These are phyloP conservation scores for Chaetodon trifasciatus DNA, from an alignment of 2,797 vertebrate species.

Conservation along the genomic window DNA sequence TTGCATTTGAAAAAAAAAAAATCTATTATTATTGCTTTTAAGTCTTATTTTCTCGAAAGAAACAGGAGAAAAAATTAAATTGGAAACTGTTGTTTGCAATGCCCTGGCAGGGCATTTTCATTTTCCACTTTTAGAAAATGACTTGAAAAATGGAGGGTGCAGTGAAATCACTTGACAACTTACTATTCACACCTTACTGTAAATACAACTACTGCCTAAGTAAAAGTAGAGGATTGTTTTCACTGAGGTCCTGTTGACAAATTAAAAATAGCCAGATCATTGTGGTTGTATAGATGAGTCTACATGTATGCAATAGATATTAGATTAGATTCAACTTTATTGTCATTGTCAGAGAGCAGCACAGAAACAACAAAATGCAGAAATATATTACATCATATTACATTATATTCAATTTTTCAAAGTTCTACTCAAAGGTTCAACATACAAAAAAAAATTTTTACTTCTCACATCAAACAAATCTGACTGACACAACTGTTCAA, in stretches of 20 bases:
- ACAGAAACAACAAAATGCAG: too few relatives aligned
- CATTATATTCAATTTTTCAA: background rate
- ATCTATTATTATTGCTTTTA: background rate
- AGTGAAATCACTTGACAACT: background rate
- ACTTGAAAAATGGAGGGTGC: background rate
- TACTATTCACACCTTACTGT: background rate
- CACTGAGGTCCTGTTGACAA: slow-evolving; percentile 4
- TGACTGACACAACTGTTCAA: slow-evolving; percentile 32
- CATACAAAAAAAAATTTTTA: too few relatives aligned
- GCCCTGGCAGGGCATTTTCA: background rate
- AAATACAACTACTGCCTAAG: background rate
- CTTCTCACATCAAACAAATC: slow-evolving; percentile 12
- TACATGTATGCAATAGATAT: background rate
- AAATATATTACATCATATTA: too few relatives aligned
- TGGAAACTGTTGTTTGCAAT: background rate
- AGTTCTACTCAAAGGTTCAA: background rate
- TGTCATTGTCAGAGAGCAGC: too few relatives aligned
- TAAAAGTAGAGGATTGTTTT: background rate
- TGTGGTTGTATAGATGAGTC: background rate
- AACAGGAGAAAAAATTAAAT: background rate
- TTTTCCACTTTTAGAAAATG: background rate
- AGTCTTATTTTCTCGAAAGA: background rate
- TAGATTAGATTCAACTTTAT: too few relatives aligned
- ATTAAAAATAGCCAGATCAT: background rate
- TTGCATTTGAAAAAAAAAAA: background rate